These are phyloP conservation scores for Synaphobranchus kaupii DNA, from an alignment of 2,797 vertebrate species.

Conservation along the genomic window DNA sequence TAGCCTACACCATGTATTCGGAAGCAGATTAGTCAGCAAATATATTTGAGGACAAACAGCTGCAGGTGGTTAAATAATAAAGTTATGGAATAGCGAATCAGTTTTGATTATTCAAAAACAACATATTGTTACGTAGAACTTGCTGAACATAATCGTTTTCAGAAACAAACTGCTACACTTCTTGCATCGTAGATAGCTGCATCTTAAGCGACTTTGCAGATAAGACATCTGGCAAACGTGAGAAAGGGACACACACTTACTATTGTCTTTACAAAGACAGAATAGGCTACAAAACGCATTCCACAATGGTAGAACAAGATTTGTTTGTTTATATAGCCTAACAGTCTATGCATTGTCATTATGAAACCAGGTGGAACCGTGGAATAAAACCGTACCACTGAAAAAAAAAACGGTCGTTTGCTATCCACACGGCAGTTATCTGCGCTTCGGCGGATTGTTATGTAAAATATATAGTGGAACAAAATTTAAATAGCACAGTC, in stretches of 20 bases:
- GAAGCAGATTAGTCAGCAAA: not conserved
- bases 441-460: not conserved
- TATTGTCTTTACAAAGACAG: not conserved
- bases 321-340: not conserved
- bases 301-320: not conserved
- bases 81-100: not conserved
- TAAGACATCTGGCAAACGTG: not conserved
- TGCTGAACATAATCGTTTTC: not conserved
- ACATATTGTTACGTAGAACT: not conserved
- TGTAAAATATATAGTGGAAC: not conserved
- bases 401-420: not conserved
- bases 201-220: not conserved
- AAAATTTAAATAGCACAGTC: not conserved
- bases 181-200: not conserved
- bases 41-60: not conserved
- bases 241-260: not conserved
- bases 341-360: too few species aligned
- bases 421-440: not conserved
- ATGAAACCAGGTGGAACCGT: not conserved
- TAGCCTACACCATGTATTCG: not conserved
- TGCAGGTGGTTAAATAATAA: not conserved
- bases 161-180: not conserved
- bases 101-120: not conserved
- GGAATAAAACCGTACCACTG: not conserved
- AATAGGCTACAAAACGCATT: not conserved